These are phyloP conservation scores for Orchesella cincta DNA, from an alignment of 1,140 invertebrate species.

Conservation along the genomic window DNA sequence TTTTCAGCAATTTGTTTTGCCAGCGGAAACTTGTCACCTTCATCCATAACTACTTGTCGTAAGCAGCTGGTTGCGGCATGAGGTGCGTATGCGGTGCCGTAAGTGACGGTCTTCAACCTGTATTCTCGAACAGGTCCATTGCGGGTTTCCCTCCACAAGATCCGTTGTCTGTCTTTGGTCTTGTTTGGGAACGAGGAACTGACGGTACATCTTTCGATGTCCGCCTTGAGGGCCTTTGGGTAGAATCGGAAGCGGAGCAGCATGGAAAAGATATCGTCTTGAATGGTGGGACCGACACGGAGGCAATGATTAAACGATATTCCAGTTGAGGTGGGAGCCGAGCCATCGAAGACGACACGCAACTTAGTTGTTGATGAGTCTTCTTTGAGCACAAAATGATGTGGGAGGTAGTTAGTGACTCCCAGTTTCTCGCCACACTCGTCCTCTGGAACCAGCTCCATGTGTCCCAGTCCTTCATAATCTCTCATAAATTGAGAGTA, in stretches of 20 bases:
- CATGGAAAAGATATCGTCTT: conserved; percentile 55
- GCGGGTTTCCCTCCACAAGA: conserved; percentile 45
- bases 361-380: conserved; percentile 47
- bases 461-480: conserved; percentile 53
- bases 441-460: conserved; percentile 31
- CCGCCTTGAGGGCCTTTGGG: conserved; percentile 53
- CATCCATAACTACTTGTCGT: conserved; percentile 22
- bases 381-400: conserved; percentile 51
- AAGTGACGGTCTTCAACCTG: conserved; percentile 16
- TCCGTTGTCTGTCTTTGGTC: conserved; percentile 37
- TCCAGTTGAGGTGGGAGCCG: conserved; percentile 28
- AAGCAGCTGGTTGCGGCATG: conserved; percentile 21
- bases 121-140: neutral
- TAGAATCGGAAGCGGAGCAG: conserved; percentile 56
- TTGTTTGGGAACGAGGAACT: conserved; percentile 38
- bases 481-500: conserved; percentile 53
- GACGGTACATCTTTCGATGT: conserved; percentile 57
- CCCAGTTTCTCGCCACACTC: neutral
- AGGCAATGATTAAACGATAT: conserved; percentile 51
- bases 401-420: conserved; percentile 50
- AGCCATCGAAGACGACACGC: conserved; percentile 52
- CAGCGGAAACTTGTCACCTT: neutral
- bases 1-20: neutral
- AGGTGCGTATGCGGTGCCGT: conserved; percentile 32
- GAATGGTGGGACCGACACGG: conserved; percentile 54